phyloP scores from a whole-genome alignment of 30 jellyfish, hydroid and myxozoan genomes.

The Aurelia aurita region DNA sequence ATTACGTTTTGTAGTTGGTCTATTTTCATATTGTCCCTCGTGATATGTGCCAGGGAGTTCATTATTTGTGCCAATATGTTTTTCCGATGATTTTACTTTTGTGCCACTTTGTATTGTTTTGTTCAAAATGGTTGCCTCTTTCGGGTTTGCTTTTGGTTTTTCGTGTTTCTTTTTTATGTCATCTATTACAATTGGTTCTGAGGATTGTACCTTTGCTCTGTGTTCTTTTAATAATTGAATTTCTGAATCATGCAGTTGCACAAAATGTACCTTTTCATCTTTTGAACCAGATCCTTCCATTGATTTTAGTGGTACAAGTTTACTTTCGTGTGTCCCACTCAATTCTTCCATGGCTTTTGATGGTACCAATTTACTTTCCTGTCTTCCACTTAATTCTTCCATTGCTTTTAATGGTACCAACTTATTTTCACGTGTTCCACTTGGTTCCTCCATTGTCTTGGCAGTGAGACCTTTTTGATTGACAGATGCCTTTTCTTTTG shows the following conservation, averaged over 20 bases:
- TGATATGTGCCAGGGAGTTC: background rate
- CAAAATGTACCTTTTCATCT: slow-evolving; percentile 55
- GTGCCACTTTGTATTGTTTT: background rate
- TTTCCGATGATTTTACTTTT: background rate
- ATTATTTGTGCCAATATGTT: slow-evolving; percentile 1
- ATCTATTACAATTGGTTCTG: slow-evolving; percentile 91
- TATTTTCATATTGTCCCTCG: background rate
- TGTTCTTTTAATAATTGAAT: slow-evolving; percentile 50
- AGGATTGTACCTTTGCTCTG: slow-evolving; percentile 50
- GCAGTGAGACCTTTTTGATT: background rate
- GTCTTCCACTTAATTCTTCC: background rate
- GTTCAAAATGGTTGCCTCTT: slow-evolving; percentile 67
- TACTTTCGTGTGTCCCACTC: background rate
- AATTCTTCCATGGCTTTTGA: background rate
- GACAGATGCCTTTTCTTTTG: background rate
- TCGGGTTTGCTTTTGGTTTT: slow-evolving; percentile 80
- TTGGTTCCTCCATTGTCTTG: slow-evolving; percentile 3
- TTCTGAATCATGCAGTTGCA: slow-evolving; percentile 56
- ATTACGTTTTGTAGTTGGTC: slow-evolving; percentile 66
- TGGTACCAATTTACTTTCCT: background rate
- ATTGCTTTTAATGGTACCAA: background rate
- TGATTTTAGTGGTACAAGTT: background rate
- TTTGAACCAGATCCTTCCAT: background rate
- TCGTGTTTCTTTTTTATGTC: slow-evolving; percentile 78
- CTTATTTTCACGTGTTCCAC: background rate